Percentiles rank a stretch among this genome's conserved stretches.
phyloP scores from a whole-genome alignment of 30 jellyfish, hydroid and myxozoan species.

The Hydra vulgaris region DNA sequence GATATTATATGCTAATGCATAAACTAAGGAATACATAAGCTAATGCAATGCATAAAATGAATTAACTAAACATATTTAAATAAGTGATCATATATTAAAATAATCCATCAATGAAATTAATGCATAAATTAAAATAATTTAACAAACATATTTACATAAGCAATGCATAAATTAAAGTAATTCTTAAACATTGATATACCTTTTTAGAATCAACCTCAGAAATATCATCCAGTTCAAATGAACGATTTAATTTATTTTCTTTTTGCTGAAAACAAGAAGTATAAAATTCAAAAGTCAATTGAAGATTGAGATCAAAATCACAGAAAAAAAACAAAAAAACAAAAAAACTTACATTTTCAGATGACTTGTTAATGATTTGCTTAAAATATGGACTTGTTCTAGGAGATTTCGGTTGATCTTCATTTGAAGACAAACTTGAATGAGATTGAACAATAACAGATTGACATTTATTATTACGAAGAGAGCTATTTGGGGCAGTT shows the following conservation, averaged over 20 bases:
- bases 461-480: conserved; percentile 60
- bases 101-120: too few relatives aligned
- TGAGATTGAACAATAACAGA: conserved; percentile 53
- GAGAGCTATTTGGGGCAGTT: conserved; percentile 27
- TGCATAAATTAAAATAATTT: too few relatives aligned
- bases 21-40: too few relatives aligned
- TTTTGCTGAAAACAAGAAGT: conserved; percentile 13
- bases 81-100: too few relatives aligned
- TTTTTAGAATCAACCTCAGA: not conserved
- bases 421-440: conserved; percentile 22
- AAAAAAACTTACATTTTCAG: not conserved
- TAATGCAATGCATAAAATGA: too few relatives aligned
- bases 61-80: too few relatives aligned
- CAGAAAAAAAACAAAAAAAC: too few relatives aligned
- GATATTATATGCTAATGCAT: too few relatives aligned
- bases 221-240: conserved; percentile 28
- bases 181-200: not conserved
- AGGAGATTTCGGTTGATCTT: conserved; percentile 30
- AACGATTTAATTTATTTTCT: conserved; percentile 11
- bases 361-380: not conserved
- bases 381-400: conserved; percentile 4
- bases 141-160: too few relatives aligned
- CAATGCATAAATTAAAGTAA: not conserved
- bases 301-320: not conserved
- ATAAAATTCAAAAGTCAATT: too few relatives aligned